phyloP scores from a whole-genome alignment of 2,888 invertebrate species.

The Dioctria rufipes region DNA sequence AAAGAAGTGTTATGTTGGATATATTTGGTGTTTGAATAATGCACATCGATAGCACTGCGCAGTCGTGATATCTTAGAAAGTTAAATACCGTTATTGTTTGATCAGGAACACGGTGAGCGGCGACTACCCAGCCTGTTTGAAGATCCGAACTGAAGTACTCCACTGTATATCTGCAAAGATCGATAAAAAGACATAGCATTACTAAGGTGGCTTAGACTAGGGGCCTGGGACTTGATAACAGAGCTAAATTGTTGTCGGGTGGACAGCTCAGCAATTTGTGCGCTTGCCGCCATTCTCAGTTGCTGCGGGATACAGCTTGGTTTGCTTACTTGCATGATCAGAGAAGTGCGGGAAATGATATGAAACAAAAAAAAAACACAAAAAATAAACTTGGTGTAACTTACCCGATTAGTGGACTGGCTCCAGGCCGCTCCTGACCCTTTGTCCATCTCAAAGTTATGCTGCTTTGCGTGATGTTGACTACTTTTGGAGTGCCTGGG shows the following conservation, averaged over 20 bases:
- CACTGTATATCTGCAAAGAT: conserved; percentile 78
- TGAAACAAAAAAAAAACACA: too few species aligned
- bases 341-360: conserved; percentile 24
- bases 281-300: neutral
- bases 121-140: conserved; percentile 83
- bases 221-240: conserved; percentile 1
- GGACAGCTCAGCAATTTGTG: conserved; percentile 20
- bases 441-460: conserved; percentile 77
- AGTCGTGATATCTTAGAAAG: conserved; percentile 53
- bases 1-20: conserved; percentile 29
- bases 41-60: conserved; percentile 27
- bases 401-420: conserved; percentile 71
- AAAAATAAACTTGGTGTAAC: conserved; percentile 59
- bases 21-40: conserved; percentile 46
- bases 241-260: neutral
- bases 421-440: conserved; percentile 73
- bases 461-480: conserved; percentile 78
- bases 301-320: conserved; percentile 3
- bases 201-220: conserved; percentile 6
- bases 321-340: neutral
- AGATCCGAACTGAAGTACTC: conserved; percentile 85
- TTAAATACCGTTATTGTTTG: conserved; percentile 78
- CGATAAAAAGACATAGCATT: conserved; percentile 25
- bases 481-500: conserved; percentile 80
- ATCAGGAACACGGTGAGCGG: conserved; percentile 78